Base-by-base conservation (phyloP, 1,140 invertebrate species). In the Eulimnadia texana region DNA sequence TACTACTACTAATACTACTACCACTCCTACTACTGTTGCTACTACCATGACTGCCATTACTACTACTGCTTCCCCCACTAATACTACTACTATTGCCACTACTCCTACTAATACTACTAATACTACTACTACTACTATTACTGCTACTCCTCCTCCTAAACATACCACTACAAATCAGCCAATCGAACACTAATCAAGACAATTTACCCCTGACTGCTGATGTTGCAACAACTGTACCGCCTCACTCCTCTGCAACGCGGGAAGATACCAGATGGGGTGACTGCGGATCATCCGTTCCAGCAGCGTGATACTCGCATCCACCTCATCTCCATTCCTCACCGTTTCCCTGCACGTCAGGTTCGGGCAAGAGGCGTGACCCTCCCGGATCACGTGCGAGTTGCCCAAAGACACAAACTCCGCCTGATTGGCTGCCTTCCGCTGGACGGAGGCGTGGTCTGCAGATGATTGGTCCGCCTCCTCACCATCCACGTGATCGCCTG, bases 191-290 rank as follows among this genome's bases (percentile, higher is more conserved):
- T 42, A 42, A 42, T 42, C 33, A 42, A 16, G 16, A 42, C 16
- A 42, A 42, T 82, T 80, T 76, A 93, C 88, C 79, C 91, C 90
- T 73, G 90, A 85, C 70, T 92, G 88, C 72, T 93, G 90, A 68
- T 90, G 88, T 74, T 94, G 90, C 11, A 96, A 81, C 61, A 95
- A 78, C 75, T 95, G 91, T 62, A 93, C 89, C 28, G 90, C 90
- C 0, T 90, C 91, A 57, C 88, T 86, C 56, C 93, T 79, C 69
- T 93, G 90, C 22, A 95, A 88, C n/a, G 89, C 88, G 0, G 91
- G 87, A 33, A 96, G 78, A 73, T 92, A 95, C 93, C 93, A 96
- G 65, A 97, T 90, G 19, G 91, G 88, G 77, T 94, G 90, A 27
- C 88, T 90, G 54, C 90, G 80, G 66, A 92, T 85, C 60, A 96